Conservation (phyloP, 2,888 invertebrate genomes). For the Athripsodes cinereus region DNA sequence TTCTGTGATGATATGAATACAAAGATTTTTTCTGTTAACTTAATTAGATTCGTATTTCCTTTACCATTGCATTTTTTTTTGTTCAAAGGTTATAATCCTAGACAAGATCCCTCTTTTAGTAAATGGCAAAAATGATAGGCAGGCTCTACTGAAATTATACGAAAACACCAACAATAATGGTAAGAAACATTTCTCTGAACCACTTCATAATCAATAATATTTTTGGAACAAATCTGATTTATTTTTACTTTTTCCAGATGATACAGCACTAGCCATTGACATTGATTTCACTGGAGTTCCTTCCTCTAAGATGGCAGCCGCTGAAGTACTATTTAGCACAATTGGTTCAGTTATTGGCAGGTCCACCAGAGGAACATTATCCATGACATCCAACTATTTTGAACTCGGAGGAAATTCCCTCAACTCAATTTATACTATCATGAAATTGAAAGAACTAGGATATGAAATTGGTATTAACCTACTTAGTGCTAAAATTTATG, state of each 20-base stretch:
- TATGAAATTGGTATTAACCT: slow-evolving; percentile 59
- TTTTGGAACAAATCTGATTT: neutral
- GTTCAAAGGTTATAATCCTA: slow-evolving; percentile 57
- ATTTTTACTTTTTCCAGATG: slow-evolving; percentile 35
- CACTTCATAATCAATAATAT: neutral
- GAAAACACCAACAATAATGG: slow-evolving; percentile 65
- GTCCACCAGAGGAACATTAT: slow-evolving; percentile 56
- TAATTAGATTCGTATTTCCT: too few relatives aligned
- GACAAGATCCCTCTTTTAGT: slow-evolving; percentile 73
- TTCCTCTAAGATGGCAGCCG: slow-evolving; percentile 52
- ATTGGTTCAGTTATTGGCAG: slow-evolving; percentile 66
- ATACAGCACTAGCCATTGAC: slow-evolving; percentile 51
- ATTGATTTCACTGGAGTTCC: slow-evolving; percentile 63
- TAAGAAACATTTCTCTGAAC: slow-evolving; percentile 33
- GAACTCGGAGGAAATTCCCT: slow-evolving; percentile 82
- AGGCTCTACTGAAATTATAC: slow-evolving; percentile 67
- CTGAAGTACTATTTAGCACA: slow-evolving; percentile 66
- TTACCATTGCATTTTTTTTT: too few relatives aligned
- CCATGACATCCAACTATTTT: slow-evolving; percentile 68
- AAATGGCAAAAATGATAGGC: slow-evolving; percentile 84
- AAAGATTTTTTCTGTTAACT: too few relatives aligned
- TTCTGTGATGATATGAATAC: too few relatives aligned
- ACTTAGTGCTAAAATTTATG: neutral
- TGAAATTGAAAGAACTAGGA: slow-evolving; percentile 67
- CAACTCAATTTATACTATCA: slow-evolving; percentile 79